These are phyloP conservation scores for Carapus acus DNA, from an alignment of 2,797 vertebrate species.

Conservation along the genomic window DNA sequence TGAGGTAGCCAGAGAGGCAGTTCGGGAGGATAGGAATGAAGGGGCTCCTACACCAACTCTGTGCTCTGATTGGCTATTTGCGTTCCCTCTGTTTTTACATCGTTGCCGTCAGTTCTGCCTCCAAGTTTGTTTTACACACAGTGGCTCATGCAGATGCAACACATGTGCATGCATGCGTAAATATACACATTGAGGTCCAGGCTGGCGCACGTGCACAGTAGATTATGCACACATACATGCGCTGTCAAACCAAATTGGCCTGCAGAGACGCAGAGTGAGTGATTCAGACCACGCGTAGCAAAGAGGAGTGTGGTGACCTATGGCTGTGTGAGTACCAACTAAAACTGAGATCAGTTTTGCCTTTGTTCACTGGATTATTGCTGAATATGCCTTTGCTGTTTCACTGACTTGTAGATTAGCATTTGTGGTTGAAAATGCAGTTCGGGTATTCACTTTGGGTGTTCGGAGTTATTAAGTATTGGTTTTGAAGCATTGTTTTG, in stretches of 20 bases:
- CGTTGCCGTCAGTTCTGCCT: conserved; percentile 58
- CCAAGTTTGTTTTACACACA: conserved; percentile 63
- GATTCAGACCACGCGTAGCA: conserved; percentile 33
- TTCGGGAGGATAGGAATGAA: conserved; percentile 29
- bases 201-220: conserved; percentile 35
- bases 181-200: conserved; percentile 43
- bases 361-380: conserved; percentile 3
- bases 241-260: conserved; percentile 21
- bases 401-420: no score
- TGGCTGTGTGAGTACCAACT: conserved; percentile 55
- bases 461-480: background rate
- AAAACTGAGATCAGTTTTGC: conserved; percentile 5
- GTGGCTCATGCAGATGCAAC: conserved; percentile 43
- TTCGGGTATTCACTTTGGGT: background rate
- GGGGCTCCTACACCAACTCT: conserved; percentile 28
- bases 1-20: conserved; percentile 9
- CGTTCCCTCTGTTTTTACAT: conserved; percentile 70
- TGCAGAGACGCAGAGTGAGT: conserved; percentile 29
- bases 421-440: background rate
- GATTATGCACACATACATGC: conserved; percentile 16
- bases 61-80: conserved; percentile 61
- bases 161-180: conserved; percentile 65
- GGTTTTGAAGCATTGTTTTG: background rate
- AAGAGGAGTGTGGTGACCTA: conserved; percentile 37
- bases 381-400: background rate